Evolutionary conservation across 2,113 vertebrate species (phyloP).

Genomic region (Oncorhynchus clarkii): DNA sequence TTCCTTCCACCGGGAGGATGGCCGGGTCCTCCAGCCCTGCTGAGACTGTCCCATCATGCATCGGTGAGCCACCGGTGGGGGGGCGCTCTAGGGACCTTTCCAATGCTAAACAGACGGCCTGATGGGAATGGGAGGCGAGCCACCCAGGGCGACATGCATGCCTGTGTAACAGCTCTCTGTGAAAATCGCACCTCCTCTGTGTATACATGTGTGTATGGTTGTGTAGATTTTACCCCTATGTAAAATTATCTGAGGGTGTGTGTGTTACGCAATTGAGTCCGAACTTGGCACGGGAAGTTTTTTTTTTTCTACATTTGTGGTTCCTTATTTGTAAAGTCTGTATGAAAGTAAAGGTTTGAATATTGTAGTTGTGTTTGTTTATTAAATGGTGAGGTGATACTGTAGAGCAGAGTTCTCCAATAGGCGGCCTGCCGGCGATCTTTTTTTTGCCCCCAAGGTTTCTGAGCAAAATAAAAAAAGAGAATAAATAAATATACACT

Average conservation of each 20-base stretch:
- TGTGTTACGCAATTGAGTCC: background rate
- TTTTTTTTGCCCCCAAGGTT: too few species aligned
- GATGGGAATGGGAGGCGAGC: constrained; percentile 4
- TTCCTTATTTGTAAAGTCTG: too few species aligned
- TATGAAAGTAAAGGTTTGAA: too few species aligned
- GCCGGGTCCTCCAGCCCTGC: constrained; percentile 14
- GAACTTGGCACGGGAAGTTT: too few species aligned
- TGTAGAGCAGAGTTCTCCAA: too few species aligned
- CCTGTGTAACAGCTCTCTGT: constrained; percentile 20
- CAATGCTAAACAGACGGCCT: constrained; percentile 7
- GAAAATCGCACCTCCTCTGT: constrained; percentile 13
- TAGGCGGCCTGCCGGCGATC: too few species aligned
- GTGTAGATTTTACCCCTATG: background rate
- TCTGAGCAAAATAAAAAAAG: too few species aligned
- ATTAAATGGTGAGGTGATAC: too few species aligned
- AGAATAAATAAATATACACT: too few species aligned
- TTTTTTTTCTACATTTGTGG: too few species aligned
- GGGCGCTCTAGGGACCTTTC: background rate
- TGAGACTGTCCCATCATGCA: constrained; percentile 10
- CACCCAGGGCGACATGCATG: constrained; percentile 1
- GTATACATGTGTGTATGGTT: constrained; percentile 1
- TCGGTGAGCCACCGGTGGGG: constrained; percentile 5
- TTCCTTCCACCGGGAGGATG: background rate
- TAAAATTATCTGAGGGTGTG: background rate
- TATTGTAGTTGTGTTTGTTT: too few species aligned